A percentile compares a stretch with the other conserved stretches of the same genome.
phyloP scores from a whole-genome alignment of 2,888 invertebrate species.

The Philaethria dido region DNA sequence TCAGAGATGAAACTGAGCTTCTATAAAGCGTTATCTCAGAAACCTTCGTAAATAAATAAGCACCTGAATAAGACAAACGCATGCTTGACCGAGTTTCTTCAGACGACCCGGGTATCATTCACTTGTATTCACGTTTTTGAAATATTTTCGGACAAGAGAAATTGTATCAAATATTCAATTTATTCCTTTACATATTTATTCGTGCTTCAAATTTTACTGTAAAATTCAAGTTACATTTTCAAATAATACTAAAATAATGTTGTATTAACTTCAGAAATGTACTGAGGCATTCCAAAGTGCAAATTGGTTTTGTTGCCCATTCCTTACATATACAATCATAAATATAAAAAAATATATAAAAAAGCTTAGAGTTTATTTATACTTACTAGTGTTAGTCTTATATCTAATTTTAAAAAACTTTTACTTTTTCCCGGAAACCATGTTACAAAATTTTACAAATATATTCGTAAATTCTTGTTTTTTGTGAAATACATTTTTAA shows the following conservation, averaged over 20 bases:
- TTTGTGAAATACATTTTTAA: background rate
- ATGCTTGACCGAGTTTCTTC: conserved; percentile 34
- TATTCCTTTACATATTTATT: conserved; percentile 20
- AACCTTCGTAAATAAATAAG: conserved; percentile 31
- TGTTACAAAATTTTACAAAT: too few species aligned
- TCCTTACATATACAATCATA: too few species aligned
- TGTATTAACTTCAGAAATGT: too few species aligned
- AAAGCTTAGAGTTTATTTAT: too few species aligned
- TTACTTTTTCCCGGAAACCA: too few species aligned
- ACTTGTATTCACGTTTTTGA: conserved; percentile 28
- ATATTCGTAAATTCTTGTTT: too few species aligned
- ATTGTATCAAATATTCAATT: conserved; percentile 23
- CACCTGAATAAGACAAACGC: conserved; percentile 27
- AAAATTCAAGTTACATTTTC: background rate
- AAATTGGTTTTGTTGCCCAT: too few species aligned
- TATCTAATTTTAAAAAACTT: too few species aligned
- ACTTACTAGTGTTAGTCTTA: too few species aligned
- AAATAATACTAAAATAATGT: background rate
- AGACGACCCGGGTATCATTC: conserved; percentile 19
- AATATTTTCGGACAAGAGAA: conserved; percentile 24
- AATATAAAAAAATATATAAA: too few species aligned
- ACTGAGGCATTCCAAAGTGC: too few species aligned
- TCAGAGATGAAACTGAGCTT: conserved; percentile 8
- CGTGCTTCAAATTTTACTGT: conserved; percentile 8
- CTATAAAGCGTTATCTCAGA: conserved; percentile 25